Evolutionary conservation across 2,888 invertebrate genomes (phyloP), one percentile per base, ranked within the genome.

Genomic region (Harpagoxenus sublaevis): DNA sequence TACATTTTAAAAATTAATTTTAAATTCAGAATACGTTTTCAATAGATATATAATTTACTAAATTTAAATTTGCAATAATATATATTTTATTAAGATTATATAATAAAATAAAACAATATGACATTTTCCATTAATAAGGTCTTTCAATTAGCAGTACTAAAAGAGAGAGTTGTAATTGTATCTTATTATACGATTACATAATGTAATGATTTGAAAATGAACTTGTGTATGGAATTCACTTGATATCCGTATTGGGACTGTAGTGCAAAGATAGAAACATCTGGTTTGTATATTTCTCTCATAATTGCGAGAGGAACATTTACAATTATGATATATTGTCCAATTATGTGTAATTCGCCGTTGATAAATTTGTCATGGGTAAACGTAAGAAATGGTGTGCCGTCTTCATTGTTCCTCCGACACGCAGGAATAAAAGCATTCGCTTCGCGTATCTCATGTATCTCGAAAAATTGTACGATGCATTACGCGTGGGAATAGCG

Each of bases 401-500:
- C 18, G 3, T 48, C 12, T 60, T 71, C 18, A 71, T 71, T 45
- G 68, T 68, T 55, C 28, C 18, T 60, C 57, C 39, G 31, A 68
- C n/a, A 68, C n/a, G 60, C 60, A 39, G 42, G n/a, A 60, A 35
- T 57, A 60, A 62, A 62, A 81, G 60, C 79, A 48, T 60, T 48
- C 18, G 42, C 42, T 42, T 23, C 42, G 28, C 77, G 23, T 57
- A 68, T 84, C 57, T 68, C 68, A 75, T 83, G 84, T 86, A 82
- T 87, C 74, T 73, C 53, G 65, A 57, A 82, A 78, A 86, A 74
- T 84, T 70, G 77, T 74, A 74, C 68, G 79, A 53, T 84, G 79
- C 84, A 74, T 79, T 84, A 73, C 84, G 79, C 84, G 53, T 53
- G 86, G 84, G 86, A 79, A 84, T 84, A 84, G 65, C 45, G 45